Conservation (phyloP, 2,797 vertebrate genomes). For the Trachops cirrhosus region DNA sequence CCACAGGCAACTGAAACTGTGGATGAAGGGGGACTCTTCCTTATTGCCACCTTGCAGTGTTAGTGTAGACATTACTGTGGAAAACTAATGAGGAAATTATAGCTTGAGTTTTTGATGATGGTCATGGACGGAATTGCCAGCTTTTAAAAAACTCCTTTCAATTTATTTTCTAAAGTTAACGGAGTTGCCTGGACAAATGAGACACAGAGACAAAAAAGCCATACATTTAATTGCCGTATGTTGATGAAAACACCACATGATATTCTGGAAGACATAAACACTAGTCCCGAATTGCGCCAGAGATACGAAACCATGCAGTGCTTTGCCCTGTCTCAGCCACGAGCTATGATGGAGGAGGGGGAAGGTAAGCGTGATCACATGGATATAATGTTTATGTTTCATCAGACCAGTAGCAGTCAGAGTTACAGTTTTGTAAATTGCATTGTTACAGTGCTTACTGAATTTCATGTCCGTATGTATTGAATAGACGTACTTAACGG, state of each 20-base stretch:
- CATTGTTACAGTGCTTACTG: background rate
- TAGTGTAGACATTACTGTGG: background rate
- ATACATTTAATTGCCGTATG: slow-evolving; percentile 98
- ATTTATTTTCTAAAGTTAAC: slow-evolving; percentile 85
- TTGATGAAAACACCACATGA: slow-evolving; percentile 90
- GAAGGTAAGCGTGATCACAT: slow-evolving; percentile 87
- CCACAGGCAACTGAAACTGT: background rate
- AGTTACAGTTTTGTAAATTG: background rate
- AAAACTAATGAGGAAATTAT: background rate
- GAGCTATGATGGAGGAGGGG: slow-evolving; percentile 98
- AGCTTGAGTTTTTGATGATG: slow-evolving; percentile 27
- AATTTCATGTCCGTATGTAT: background rate
- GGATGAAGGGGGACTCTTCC: background rate
- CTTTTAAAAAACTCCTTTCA: slow-evolving; percentile 24
- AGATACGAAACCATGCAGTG: slow-evolving; percentile 99
- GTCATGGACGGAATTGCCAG: background rate
- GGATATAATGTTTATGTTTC: background rate
- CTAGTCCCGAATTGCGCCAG: slow-evolving; percentile 82
- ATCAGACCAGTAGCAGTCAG: background rate
- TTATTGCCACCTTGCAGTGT: background rate
- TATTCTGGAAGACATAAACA: slow-evolving; percentile 88
- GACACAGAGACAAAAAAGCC: slow-evolving; percentile 94
- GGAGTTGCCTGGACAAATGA: slow-evolving; percentile 94
- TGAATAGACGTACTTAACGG: background rate
- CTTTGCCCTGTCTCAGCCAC: slow-evolving; percentile 97